Conservation (phyloP, 2,797 vertebrate species). For the Poeciliopsis presidionis region DNA sequence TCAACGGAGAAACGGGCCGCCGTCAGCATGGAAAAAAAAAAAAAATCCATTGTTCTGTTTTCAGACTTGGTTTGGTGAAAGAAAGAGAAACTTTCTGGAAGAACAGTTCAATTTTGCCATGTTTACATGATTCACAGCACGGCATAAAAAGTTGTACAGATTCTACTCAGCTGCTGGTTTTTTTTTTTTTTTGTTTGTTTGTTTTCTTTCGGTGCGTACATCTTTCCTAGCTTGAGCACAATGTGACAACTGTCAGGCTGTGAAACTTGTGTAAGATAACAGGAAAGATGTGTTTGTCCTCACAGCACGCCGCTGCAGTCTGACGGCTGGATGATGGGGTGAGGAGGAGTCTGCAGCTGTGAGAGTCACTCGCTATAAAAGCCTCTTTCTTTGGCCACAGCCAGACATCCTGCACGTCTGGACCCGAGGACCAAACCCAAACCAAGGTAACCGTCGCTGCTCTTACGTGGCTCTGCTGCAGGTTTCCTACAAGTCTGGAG, state of each 20-base stretch:
- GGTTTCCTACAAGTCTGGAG: neutral
- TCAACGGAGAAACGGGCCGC: slow-evolving; percentile 22
- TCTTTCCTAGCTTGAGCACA: neutral
- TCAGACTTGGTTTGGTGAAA: slow-evolving; percentile 5
- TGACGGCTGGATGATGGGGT: slow-evolving; percentile 17
- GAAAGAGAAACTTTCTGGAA: neutral
- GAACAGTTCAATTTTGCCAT: neutral
- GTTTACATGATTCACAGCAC: neutral
- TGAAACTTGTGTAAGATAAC: no score
- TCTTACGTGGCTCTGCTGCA: neutral
- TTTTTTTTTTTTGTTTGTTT: no score
- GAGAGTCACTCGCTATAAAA: slow-evolving; percentile 62
- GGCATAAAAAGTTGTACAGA: neutral
- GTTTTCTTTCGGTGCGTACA: neutral
- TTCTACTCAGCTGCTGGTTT: neutral
- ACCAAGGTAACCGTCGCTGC: slow-evolving; percentile 52
- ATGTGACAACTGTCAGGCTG: neutral
- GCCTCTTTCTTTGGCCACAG: slow-evolving; percentile 11
- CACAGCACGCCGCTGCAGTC: slow-evolving; percentile 12
- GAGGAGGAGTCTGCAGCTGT: slow-evolving; percentile 56
- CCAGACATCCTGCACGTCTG: slow-evolving; percentile 10
- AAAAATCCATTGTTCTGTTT: slow-evolving; percentile 36
- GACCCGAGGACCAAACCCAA: slow-evolving; percentile 41
- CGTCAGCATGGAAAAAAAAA: slow-evolving; percentile 24
- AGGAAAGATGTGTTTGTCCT: neutral